Evolutionary conservation across 1,140 invertebrate genomes (phyloP).

Genomic region (Latrodectus geometricus): DNA sequence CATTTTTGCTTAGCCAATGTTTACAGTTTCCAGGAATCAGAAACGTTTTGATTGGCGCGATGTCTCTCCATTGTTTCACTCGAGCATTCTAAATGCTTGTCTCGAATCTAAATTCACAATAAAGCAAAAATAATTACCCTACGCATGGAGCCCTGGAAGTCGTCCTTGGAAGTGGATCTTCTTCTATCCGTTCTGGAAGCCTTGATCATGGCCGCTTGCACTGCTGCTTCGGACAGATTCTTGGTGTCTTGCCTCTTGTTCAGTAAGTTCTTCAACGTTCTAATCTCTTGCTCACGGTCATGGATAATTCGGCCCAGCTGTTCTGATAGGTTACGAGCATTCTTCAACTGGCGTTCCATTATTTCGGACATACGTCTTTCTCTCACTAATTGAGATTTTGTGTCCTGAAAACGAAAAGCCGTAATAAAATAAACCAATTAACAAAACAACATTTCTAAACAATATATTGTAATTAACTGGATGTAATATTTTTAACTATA

Average conservation of each 20-base stretch:
- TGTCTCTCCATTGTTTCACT: too few relatives aligned
- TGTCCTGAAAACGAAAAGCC: constrained; percentile 21
- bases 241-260: constrained; percentile 34
- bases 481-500: too few relatives aligned
- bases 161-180: constrained; percentile 30
- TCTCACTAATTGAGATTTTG: constrained; percentile 46
- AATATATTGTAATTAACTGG: too few relatives aligned
- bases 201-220: constrained; percentile 28
- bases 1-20: too few relatives aligned
- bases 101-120: too few relatives aligned
- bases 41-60: too few relatives aligned
- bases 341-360: constrained; percentile 38
- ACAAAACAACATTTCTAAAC: too few relatives aligned
- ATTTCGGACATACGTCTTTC: constrained; percentile 54
- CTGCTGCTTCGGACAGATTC: background rate
- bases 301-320: constrained; percentile 38
- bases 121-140: constrained; percentile 9
- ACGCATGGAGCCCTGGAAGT: constrained; percentile 30
- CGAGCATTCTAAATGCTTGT: too few relatives aligned
- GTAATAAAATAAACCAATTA: too few relatives aligned
- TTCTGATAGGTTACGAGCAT: constrained; percentile 39
- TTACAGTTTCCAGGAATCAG: too few relatives aligned
- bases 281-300: constrained; percentile 46
- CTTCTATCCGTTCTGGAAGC: constrained; percentile 6
- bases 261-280: constrained; percentile 40